Percentiles rank a stretch among this genome's conserved stretches.
Conservation (phyloP, 1,140 invertebrate genomes). For the Eubasilissa regina region DNA sequence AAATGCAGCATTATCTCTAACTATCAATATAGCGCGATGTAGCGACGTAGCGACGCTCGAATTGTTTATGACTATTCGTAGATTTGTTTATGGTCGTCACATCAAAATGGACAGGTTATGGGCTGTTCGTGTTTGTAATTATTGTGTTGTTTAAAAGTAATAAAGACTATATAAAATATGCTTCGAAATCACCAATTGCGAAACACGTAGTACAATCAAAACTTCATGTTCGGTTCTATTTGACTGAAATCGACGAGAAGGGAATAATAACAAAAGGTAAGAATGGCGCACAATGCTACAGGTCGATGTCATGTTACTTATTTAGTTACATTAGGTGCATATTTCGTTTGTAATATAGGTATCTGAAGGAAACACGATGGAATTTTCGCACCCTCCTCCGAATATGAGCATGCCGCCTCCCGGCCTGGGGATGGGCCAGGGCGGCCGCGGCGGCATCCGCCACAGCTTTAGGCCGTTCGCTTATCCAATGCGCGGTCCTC, state of each 20-base stretch:
- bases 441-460: constrained; percentile 66
- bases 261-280: constrained; percentile 12
- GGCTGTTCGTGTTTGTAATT: constrained; percentile 27
- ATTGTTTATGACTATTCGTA: constrained; percentile 11
- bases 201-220: constrained; percentile 16
- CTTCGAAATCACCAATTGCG: background rate
- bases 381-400: constrained; percentile 70
- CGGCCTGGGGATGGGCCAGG: constrained; percentile 65
- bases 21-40: no score
- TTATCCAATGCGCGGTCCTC: constrained; percentile 72
- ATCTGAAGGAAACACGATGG: constrained; percentile 67
- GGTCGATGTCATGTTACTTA: constrained; percentile 31
- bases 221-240: constrained; percentile 24
- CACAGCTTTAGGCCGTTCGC: constrained; percentile 72
- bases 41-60: constrained; percentile 10
- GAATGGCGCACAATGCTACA: constrained; percentile 15
- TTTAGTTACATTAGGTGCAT: constrained; percentile 34
- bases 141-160: constrained; percentile 14
- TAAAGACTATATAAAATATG: constrained; percentile 8
- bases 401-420: constrained; percentile 69
- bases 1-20: background rate
- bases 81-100: constrained; percentile 21
- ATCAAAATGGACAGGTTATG: constrained; percentile 41
- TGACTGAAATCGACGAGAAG: background rate
- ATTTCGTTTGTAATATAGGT: constrained; percentile 66